These are phyloP conservation scores for Apodemus speciosus DNA, from an alignment of 2,113 vertebrate genomes.

Conservation along the genomic window DNA sequence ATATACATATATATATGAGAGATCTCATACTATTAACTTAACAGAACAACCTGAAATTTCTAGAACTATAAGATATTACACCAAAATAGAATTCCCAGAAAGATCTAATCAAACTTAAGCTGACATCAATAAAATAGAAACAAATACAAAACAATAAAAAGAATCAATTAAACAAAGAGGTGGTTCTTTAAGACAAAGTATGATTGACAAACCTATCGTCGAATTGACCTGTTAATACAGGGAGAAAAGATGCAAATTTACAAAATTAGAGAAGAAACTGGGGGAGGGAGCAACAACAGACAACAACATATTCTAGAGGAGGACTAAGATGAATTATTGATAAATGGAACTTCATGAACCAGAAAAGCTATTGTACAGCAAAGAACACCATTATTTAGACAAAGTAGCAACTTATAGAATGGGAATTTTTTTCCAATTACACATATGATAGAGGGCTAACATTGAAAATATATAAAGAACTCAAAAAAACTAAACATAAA, in stretches of 20 bases:
- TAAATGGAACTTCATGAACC: neutral
- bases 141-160: neutral
- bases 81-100: neutral
- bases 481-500: neutral
- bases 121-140: neutral
- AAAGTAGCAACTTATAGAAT: neutral
- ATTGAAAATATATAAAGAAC: neutral
- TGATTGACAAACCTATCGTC: neutral
- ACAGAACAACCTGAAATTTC: neutral
- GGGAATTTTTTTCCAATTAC: neutral
- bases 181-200: neutral
- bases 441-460: neutral
- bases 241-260: neutral
- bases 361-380: neutral
- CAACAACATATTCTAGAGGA: neutral
- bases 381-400: neutral
- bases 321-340: neutral
- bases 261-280: neutral
- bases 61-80: neutral
- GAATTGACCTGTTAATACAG: neutral
- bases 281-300: neutral
- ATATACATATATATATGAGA: too few species aligned
- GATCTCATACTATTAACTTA: neutral
- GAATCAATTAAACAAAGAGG: neutral
- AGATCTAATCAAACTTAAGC: neutral